Conservation (phyloP, 1,140 invertebrate genomes). For the Camponotus vicinus region DNA sequence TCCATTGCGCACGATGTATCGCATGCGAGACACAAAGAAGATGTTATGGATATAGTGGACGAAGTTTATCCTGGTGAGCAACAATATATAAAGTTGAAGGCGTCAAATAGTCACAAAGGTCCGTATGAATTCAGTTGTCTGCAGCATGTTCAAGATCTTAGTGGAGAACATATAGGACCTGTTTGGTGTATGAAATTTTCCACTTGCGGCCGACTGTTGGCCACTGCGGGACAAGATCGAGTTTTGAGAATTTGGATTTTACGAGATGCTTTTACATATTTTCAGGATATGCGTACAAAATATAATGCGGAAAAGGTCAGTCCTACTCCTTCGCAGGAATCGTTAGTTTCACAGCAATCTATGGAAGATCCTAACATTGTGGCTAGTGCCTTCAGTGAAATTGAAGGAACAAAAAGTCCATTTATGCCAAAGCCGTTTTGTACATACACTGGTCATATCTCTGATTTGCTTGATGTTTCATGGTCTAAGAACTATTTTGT, state of each 20-base stretch:
- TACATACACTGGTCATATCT: constrained; percentile 97
- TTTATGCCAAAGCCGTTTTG: constrained; percentile 98
- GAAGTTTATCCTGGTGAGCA: constrained; percentile 92
- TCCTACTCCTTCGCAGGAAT: constrained; percentile 96
- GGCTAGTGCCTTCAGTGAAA: constrained; percentile 82
- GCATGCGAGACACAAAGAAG: constrained; percentile 94
- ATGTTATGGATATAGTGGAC: constrained; percentile 94
- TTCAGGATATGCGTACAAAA: constrained; percentile 97
- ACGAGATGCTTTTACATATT: constrained; percentile 94
- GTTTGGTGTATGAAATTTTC: constrained; percentile 99
- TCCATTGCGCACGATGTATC: constrained; percentile 95
- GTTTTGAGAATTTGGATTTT: constrained; percentile 98
- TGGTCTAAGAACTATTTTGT: constrained; percentile 99
- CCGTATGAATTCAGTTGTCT: constrained; percentile 97
- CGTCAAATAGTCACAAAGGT: constrained; percentile 97
- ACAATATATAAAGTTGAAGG: constrained; percentile 95
- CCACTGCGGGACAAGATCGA: constrained; percentile 98
- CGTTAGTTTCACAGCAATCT: constrained; percentile 92
- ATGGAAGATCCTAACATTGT: constrained; percentile 88
- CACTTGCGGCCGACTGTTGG: constrained; percentile 95
- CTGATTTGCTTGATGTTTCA: constrained; percentile 97
- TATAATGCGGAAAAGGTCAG: constrained; percentile 96
- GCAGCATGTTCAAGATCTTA: constrained; percentile 91
- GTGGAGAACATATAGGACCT: constrained; percentile 94
- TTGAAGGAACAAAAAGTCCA: constrained; percentile 88